Base-by-base conservation (phyloP, 2,797 vertebrate species). In the Syngnathus acus region DNA sequence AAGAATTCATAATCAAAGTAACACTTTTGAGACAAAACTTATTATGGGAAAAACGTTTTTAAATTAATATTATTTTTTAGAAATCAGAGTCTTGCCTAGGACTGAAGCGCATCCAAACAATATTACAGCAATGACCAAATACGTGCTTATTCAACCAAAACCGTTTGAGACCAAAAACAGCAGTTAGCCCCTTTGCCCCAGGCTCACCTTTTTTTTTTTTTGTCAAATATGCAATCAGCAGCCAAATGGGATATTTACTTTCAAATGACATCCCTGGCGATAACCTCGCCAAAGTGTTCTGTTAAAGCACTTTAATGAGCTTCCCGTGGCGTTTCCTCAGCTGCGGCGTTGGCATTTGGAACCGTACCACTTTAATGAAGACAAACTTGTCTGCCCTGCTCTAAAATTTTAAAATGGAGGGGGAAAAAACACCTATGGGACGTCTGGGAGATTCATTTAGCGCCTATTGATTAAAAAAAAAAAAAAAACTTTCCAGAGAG, bases 271-370 rank as follows among this genome's bases (percentile, higher is more conserved):
- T 59, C 57, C 16, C 16, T 6, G 57, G 50, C 50, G 2, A 51
- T 21, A 51, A 51, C 50, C 50, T 10, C n/a, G 4, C 50, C 9
- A 4, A 51, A 59, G 37, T 59, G 17, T 59, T 59, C 39, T 59
- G 19, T 59, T 59, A 39, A 59, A 59, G 37, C 57, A 50, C 43
- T 47, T 50, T 32, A 59, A 59, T 59, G 57, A 59, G 38, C 38
- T 59, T 59, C 57, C 19, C 38, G 57, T 10, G 9, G 57, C n/a
- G 7, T 51, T 21, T 21, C 50, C n/a, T 21, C 19, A 21, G 50
- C 50, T 40, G 57, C 38, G 8, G 17, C 9, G 19, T 59, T 59
- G 57, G 37, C 57, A 59, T 59, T 59, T 59, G 19, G 38, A 59
- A 40, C 37, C 10, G 4, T n/a, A 40, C 38, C 17, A 37, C 37